Evolutionary conservation across 1,140 invertebrate species (phyloP).

Genomic region (Brachionus rotundiformis): DNA sequence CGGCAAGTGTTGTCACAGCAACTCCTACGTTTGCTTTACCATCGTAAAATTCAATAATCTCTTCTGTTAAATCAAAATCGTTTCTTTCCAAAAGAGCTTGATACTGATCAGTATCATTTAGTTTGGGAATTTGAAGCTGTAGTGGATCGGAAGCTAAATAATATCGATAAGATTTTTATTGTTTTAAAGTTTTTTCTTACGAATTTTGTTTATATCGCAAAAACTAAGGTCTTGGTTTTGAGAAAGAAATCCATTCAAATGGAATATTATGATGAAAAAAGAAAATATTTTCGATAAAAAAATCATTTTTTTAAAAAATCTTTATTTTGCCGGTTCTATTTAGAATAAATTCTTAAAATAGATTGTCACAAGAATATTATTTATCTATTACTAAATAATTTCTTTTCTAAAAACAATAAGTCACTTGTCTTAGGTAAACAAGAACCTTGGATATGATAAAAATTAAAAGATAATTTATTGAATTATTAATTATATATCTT

Average conservation of each 20-base stretch:
- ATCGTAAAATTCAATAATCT: constrained; percentile 38
- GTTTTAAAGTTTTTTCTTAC: too few relatives aligned
- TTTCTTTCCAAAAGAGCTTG: constrained; percentile 46
- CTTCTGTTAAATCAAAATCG: constrained; percentile 1
- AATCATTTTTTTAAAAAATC: not conserved
- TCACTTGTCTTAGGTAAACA: not conserved
- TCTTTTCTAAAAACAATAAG: too few relatives aligned
- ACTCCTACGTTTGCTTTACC: not conserved
- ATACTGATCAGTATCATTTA: not conserved
- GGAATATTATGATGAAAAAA: not conserved
- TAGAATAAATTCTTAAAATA: not conserved
- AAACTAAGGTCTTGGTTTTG: constrained; percentile 3
- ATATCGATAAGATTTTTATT: too few relatives aligned
- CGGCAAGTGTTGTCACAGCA: not conserved
- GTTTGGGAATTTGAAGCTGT: not conserved
- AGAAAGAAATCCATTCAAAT: not conserved
- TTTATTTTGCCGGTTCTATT: not conserved
- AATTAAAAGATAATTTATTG: not conserved
- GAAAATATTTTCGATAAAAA: not conserved
- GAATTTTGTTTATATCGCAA: constrained; percentile 26
- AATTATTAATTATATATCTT: too few relatives aligned
- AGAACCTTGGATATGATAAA: not conserved
- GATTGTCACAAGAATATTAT: not conserved
- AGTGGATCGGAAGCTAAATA: not conserved
- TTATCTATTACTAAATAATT: not conserved